Conservation (phyloP, 1,140 invertebrate species). For the Solenopsis fugax region DNA sequence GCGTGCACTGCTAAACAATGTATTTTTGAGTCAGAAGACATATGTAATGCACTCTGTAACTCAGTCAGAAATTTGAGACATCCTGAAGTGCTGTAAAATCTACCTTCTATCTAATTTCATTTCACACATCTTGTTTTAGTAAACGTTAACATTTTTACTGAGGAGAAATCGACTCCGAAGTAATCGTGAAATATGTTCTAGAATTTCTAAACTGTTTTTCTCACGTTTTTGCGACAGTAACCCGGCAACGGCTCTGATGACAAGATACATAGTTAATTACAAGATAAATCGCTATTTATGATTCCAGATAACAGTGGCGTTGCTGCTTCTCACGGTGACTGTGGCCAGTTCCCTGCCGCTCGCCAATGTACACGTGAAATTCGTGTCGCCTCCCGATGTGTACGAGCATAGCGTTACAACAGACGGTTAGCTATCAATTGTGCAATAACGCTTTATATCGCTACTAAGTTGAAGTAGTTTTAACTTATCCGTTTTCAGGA, state of each 20-base stretch:
- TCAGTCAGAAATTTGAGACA: background rate
- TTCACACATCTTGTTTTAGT: background rate
- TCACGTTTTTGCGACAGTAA: slow-evolving; percentile 10
- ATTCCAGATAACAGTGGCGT: slow-evolving; percentile 74
- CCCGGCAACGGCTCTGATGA: background rate
- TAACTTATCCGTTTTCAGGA: slow-evolving; percentile 68
- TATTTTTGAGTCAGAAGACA: background rate
- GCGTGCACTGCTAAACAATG: background rate
- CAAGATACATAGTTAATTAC: background rate
- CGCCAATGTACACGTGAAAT: slow-evolving; percentile 82
- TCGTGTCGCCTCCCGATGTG: slow-evolving; percentile 81
- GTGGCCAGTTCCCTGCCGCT: slow-evolving; percentile 76
- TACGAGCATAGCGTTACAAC: slow-evolving; percentile 82
- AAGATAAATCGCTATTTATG: slow-evolving; percentile 46
- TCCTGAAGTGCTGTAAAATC: background rate
- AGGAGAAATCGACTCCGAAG: background rate
- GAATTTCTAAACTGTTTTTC: slow-evolving; percentile 3
- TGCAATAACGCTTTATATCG: slow-evolving; percentile 36
- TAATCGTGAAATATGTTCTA: background rate
- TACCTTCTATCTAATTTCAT: background rate
- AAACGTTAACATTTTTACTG: background rate
- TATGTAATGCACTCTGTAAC: background rate
- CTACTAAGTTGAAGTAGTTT: slow-evolving; percentile 17
- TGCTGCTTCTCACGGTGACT: slow-evolving; percentile 66
- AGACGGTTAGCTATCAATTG: slow-evolving; percentile 76